phyloP scores from a whole-genome alignment of 2,888 invertebrate species.

The Malthinus flaveolus region DNA sequence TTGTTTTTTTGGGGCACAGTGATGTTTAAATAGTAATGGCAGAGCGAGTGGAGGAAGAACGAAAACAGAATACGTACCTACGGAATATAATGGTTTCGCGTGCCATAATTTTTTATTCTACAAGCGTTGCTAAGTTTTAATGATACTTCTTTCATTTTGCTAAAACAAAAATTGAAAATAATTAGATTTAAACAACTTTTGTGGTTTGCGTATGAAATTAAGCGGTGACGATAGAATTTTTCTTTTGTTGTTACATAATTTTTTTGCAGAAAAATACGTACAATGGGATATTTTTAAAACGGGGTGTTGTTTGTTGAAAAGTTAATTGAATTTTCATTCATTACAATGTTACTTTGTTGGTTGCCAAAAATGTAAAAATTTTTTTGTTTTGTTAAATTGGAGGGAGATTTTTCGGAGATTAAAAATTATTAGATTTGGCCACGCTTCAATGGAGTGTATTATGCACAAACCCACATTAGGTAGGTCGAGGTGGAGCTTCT shows the following conservation, averaged over 20 bases:
- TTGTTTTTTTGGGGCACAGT: not conserved
- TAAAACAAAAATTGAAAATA: conserved; percentile 10
- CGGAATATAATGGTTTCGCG: not conserved
- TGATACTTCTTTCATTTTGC: conserved; percentile 7
- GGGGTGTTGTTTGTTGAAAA: not conserved
- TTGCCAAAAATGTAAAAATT: not conserved
- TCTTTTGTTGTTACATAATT: no score
- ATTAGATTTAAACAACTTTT: conserved; percentile 7
- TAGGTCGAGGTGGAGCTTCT: no score
- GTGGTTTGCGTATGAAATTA: not conserved
- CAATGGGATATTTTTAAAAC: no score
- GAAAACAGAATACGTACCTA: no score
- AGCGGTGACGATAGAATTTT: no score
- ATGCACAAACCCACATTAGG: no score
- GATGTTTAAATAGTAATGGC: no score
- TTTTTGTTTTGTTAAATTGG: no score
- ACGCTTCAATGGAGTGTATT: no score
- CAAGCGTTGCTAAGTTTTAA: conserved; percentile 9
- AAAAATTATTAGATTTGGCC: no score
- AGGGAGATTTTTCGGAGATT: not conserved
- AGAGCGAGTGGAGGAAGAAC: no score
- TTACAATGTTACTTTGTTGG: not conserved
- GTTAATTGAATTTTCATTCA: not conserved
- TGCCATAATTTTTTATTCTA: conserved; percentile 7
- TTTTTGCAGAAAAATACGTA: no score